phyloP scores from a whole-genome alignment of 2,797 vertebrate genomes.

The Manis pentadactyla region DNA sequence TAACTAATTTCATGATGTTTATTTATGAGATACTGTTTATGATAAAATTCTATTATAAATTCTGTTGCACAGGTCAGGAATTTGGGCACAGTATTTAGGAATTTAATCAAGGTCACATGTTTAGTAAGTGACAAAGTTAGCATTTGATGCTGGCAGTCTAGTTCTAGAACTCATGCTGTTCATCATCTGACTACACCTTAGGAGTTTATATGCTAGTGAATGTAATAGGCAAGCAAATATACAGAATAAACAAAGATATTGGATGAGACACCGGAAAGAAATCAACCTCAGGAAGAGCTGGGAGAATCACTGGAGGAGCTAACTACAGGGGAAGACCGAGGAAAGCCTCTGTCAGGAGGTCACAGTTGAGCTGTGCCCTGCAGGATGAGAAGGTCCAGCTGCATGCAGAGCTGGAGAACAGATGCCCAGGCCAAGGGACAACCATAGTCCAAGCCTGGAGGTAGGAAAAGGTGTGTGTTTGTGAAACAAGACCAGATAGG shows the following conservation, averaged over 20 bases:
- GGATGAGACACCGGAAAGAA: background rate
- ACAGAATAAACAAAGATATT: background rate
- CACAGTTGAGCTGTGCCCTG: background rate
- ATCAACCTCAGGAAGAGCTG: background rate
- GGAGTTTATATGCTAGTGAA: background rate
- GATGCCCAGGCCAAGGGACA: background rate
- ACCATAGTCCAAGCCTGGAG: background rate
- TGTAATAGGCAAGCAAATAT: background rate
- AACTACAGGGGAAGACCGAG: background rate
- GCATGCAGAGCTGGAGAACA: background rate
- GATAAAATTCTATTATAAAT: background rate
- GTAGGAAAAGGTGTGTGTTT: background rate
- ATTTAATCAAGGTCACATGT: background rate
- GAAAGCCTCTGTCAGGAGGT: background rate
- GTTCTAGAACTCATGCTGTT: background rate
- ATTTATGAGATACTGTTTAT: background rate
- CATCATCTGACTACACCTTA: background rate
- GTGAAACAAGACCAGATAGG: background rate
- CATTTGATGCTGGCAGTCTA: background rate
- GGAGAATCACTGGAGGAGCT: background rate
- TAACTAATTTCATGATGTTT: background rate
- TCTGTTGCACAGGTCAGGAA: constrained; percentile 45
- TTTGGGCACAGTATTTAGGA: background rate
- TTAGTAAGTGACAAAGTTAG: background rate
- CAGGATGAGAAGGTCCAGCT: background rate